Base-by-base conservation (phyloP, 2,113 vertebrate species). In the Leptocoma aspasia region DNA sequence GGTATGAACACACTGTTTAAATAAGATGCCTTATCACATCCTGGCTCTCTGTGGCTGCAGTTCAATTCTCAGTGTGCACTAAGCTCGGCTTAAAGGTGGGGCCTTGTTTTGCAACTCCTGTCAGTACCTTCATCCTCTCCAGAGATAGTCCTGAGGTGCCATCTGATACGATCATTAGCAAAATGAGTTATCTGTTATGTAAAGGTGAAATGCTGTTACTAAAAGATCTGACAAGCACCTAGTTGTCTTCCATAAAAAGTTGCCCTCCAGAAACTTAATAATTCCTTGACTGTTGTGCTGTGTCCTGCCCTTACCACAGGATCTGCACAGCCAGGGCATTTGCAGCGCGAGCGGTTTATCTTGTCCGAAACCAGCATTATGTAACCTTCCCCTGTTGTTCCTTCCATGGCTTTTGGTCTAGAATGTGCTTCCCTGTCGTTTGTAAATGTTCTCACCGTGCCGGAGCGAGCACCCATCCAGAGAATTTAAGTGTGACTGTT, bases 401-500 rank as follows among this genome's bases (percentile, higher is more conserved):
- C 92, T 84, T 72, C 78, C 6, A 0, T 49, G 94, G 71, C 93
- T 78, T 81, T 95, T 15, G 69, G 75, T 93, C 64, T 82, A 77
- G 86, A 84, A 90, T 68, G 84, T 61, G 94, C 88, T 96, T 95
- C 83, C 37, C 75, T 64, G 59, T 95, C 42, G 3, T 42, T 69
- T 90, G 92, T 93, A 76, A 90, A 75, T 90, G 82, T 79, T 71
- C 73, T 92, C 78, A 56, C n/a, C 53, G 9, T 9, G 85, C 81
- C 77, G 45, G 47, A 72, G 76, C 7, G 76, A 91, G 92, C 72
- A 15, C 39, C 60, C 91, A 3, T 71, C 79, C 52, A n/a, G 76
- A 59, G 82, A 86, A 94, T 96, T 98, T 82, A 98, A 98, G 96
- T 98, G 93, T 98, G 88, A 94, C 73, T 98, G 94, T 98, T 98